Evolutionary conservation across 2,888 invertebrate genomes (phyloP), one percentile per base, ranked within the genome.

Genomic region (Rosalia funebris): DNA sequence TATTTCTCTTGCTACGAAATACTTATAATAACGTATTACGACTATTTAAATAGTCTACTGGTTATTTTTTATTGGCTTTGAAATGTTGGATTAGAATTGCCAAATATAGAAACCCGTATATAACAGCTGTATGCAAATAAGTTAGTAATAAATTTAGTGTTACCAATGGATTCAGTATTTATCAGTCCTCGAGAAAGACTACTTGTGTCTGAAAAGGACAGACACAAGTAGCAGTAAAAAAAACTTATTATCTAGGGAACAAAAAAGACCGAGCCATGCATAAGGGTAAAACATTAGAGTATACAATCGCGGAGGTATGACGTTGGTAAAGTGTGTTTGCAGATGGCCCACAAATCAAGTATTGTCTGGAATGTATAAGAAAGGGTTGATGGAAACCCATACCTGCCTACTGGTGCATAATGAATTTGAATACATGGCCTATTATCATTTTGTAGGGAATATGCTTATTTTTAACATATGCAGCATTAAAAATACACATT

Each of bases 281-380:
- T 57, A 53, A 56, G 63, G 62, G 66, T 65, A 66, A 66, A 58
- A 64, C 64, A 62, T 44, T 62, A 62, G 64, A 62, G 56, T 60
- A 60, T 46, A 52, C 57, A 61, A 53, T 60, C 57, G 41, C 58
- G 55, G 60, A 53, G 62, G 60, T 59, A 42, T 58, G 62, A 60
- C 60, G 59, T 60, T 58, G 56, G 50, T 58, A 58, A 62, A 62
- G 61, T 67, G 57, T 70, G 65, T 78, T 77, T 78, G 78, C 78
- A 78, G 78, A 78, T 78, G 78, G 78, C 75, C 77, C 76, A 78
- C 78, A 79, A 78, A 79, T 78, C 79, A 79, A 77, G 79, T 74
- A 78, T 79, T 79, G 78, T 77, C 72, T 76, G 75, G 62, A 71
- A 65, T 59, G 63, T 56, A 50, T 58, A 46, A 64, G 61, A 72